Evolutionary conservation across 2,113 vertebrate genomes (phyloP).

Genomic region (Aptenodytes forsteri): DNA sequence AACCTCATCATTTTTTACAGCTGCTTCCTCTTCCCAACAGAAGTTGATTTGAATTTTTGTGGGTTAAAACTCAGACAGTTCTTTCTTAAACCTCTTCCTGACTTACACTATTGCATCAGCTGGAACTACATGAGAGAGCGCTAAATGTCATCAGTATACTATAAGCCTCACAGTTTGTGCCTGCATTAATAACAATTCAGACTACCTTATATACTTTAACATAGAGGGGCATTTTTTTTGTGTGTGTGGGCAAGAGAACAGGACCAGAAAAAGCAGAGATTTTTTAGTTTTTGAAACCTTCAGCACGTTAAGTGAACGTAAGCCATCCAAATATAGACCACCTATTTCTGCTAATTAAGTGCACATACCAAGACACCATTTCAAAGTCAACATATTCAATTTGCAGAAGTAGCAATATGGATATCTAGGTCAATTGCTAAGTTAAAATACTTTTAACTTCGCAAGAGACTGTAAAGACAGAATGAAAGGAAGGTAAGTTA

Average conservation of each 20-base stretch:
- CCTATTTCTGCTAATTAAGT: not conserved
- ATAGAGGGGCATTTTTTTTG: not conserved
- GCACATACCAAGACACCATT: not conserved
- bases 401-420: not conserved
- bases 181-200: not conserved
- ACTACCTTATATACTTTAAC: not conserved
- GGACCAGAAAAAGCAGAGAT: not conserved
- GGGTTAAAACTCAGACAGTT: not conserved
- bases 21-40: not conserved
- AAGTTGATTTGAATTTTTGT: not conserved
- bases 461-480: not conserved
- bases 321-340: not conserved
- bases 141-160: not conserved
- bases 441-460: not conserved
- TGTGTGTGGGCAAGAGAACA: not conserved
- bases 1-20: not conserved
- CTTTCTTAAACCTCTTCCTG: not conserved
- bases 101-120: not conserved
- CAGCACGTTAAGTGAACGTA: rapidly evolving
- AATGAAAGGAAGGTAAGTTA: not conserved
- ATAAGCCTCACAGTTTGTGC: not conserved
- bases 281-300: not conserved
- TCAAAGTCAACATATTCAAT: not conserved
- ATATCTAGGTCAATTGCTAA: rapidly evolving
- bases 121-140: not conserved